Percentiles rank a stretch among this genome's conserved stretches.
These are phyloP conservation scores for Orchestia grillus DNA, from an alignment of 1,140 invertebrate genomes.

Conservation along the genomic window DNA sequence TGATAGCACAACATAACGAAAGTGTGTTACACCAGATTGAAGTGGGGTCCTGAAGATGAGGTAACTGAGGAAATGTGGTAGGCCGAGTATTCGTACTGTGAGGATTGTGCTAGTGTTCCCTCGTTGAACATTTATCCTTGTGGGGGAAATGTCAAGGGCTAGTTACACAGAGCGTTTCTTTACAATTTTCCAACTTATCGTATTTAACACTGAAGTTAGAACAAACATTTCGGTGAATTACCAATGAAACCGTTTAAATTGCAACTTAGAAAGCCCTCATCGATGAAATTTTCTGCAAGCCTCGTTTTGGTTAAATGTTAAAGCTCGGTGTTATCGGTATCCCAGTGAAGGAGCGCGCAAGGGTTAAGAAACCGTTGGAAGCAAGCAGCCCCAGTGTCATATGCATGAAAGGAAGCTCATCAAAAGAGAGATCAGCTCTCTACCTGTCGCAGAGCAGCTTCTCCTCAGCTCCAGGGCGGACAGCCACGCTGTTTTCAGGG, in stretches of 20 bases:
- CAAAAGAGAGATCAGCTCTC: not conserved
- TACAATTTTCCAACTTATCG: not conserved
- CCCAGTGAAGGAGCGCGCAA: constrained; percentile 5
- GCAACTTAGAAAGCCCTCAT: not conserved
- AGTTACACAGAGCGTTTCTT: no score
- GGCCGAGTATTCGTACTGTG: no score
- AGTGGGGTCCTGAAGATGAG: no score
- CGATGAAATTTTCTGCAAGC: not conserved
- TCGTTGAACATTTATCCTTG: no score
- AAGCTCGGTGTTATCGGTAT: constrained; percentile 58
- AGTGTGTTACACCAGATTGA: no score
- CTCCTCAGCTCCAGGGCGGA: not conserved
- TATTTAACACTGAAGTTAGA: not conserved
- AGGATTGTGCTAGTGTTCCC: no score
- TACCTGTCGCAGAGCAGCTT: constrained; percentile 14
- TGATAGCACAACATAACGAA: no score
- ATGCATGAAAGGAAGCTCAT: not conserved
- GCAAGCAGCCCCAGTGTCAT: not conserved
- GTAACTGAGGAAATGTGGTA: no score
- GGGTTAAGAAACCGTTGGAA: not conserved
- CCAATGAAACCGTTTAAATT: not conserved
- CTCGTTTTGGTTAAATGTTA: not conserved
- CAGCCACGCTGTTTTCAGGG: not conserved
- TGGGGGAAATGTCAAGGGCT: no score
- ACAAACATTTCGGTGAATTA: not conserved